These are phyloP conservation scores for Leuciscus waleckii DNA, from an alignment of 2,797 vertebrate genomes.

Conservation along the genomic window DNA sequence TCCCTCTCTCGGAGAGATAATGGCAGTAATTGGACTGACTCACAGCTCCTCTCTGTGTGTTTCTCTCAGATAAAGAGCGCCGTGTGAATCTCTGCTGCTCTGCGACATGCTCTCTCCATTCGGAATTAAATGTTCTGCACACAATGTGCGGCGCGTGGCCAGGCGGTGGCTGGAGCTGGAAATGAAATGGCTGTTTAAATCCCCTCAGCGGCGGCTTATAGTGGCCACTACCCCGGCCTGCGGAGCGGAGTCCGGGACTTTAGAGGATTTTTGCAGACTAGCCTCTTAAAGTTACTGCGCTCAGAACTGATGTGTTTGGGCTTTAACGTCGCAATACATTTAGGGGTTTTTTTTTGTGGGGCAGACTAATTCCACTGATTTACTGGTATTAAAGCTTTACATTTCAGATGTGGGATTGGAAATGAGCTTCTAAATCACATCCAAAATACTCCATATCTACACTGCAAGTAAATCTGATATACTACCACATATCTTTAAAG, in stretches of 20 bases:
- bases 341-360: background rate
- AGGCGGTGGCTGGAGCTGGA: conserved; percentile 59
- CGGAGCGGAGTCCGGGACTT: conserved; percentile 51
- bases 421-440: conserved; percentile 27
- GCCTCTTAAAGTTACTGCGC: conserved; percentile 37
- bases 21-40: conserved; percentile 83
- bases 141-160: conserved; percentile 61
- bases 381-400: conserved; percentile 43
- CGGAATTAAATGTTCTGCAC: conserved; percentile 80
- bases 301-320: conserved; percentile 43
- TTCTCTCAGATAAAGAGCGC: conserved; percentile 84
- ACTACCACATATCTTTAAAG: conserved; percentile 6
- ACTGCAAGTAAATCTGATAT: conserved; percentile 7
- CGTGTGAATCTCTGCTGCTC: conserved; percentile 73
- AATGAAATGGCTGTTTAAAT: conserved; percentile 83
- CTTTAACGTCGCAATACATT: conserved; percentile 38
- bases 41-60: conserved; percentile 79
- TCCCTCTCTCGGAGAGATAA: conserved; percentile 74
- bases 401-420: conserved; percentile 7
- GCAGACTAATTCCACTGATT: conserved; percentile 17
- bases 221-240: conserved; percentile 73
- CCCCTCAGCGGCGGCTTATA: conserved; percentile 76
- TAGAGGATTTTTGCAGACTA: conserved; percentile 48
- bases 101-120: conserved; percentile 60
- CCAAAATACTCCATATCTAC: conserved; percentile 18